These are phyloP conservation scores for Diplodus puntazzo DNA, from an alignment of 2,797 vertebrate genomes.

Conservation along the genomic window DNA sequence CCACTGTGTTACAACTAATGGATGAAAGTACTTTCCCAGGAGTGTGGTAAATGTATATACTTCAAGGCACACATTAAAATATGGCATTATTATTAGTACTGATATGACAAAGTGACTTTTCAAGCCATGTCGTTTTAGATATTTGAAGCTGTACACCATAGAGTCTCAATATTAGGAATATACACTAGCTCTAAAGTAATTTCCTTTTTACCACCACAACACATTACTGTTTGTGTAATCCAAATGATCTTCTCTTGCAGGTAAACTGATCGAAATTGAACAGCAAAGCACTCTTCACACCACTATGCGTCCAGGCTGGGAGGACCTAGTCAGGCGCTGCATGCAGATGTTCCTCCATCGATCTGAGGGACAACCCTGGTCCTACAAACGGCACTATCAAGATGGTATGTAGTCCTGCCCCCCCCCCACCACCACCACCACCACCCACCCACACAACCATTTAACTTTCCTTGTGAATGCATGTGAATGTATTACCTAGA, in stretches of 20 bases:
- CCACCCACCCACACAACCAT: too few species aligned
- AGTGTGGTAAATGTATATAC: background rate
- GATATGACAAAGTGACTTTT: background rate
- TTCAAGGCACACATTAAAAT: background rate
- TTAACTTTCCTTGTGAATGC: background rate
- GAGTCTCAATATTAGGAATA: background rate
- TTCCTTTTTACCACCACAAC: background rate
- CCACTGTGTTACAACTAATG: background rate
- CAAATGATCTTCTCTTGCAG: slow-evolving; percentile 73
- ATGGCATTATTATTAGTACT: background rate
- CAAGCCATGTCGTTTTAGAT: background rate
- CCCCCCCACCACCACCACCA: background rate
- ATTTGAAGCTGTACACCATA: background rate
- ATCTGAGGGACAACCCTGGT: slow-evolving; percentile 95
- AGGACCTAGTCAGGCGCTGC: slow-evolving; percentile 95
- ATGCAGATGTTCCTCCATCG: slow-evolving; percentile 96
- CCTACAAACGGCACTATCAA: slow-evolving; percentile 96
- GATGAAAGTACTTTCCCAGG: background rate
- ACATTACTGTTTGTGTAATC: background rate
- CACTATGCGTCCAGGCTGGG: slow-evolving; percentile 97
- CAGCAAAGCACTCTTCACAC: slow-evolving; percentile 92
- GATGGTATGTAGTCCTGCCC: slow-evolving; percentile 86
- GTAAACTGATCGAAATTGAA: slow-evolving; percentile 97
- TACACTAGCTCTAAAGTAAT: background rate
- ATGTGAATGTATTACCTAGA: background rate